Evolutionary conservation across 1,140 invertebrate species (phyloP), one percentile per base, ranked within the genome.

Genomic region (Bacillus rossius): DNA sequence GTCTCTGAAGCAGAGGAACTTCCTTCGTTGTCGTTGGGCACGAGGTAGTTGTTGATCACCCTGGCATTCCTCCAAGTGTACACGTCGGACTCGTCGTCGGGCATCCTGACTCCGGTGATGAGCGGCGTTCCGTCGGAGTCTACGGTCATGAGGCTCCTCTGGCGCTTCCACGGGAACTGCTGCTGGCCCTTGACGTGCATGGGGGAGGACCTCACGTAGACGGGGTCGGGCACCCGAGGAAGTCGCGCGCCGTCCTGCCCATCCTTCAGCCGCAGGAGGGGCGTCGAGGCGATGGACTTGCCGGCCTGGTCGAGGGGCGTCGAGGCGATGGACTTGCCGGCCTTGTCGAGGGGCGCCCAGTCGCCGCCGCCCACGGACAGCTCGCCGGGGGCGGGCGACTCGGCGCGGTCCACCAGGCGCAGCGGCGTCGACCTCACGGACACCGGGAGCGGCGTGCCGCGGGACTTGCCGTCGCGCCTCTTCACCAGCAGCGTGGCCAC

Each of bases 1-100:
- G 25, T n/a, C 3, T 50, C 8, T 10, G 25, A 13, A n/a, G 48
- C 37, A 50, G 17, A 26, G 14, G 47, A 8, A 3, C 14, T 22
- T 22, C 19, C 2, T 1, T 1, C 0, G 1, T 14, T 40, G 0
- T 55, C 53, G 22, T 38, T 63, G 0, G 84, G 82, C 22, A 89
- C 72, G 54, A 92, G 67, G 69, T 87, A 82, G 42, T 87, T 87
- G 64, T 93, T 92, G 22, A 93, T 88, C 1, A 94, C 89, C 57
- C 90, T 75, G 0, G 90, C 90, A 72, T 93, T 93, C 48, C 91
- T 79, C 89, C 89, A 94, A 66, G 88, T 86, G 10, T 78, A 70
- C 55, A 84, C 85, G 65, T 93, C 90, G 43, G 83, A 82, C 43
- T 89, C 87, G 54, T 91, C 87, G 63, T 94, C 90, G 0, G 90